Percentiles rank a stretch among this genome's conserved stretches.
Conservation (phyloP, 2,113 vertebrate genomes). For the Cacatua alba region DNA sequence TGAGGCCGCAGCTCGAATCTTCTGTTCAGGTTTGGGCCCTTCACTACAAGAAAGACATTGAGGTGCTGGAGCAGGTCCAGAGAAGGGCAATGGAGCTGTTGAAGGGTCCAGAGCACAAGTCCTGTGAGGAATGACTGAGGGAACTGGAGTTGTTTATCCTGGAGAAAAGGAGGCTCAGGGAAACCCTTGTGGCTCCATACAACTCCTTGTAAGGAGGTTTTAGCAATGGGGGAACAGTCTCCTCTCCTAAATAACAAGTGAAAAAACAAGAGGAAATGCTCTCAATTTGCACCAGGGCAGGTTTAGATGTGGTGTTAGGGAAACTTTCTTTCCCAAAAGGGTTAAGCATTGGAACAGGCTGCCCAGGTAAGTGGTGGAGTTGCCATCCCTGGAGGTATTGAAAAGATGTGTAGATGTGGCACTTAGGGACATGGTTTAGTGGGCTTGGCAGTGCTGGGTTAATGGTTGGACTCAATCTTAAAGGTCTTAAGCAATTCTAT, state of each 20-base stretch:
- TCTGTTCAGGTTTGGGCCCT: neutral
- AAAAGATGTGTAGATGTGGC: neutral
- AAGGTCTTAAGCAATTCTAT: neutral
- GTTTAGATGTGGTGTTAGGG: neutral
- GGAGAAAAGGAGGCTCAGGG: neutral
- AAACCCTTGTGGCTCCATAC: no score
- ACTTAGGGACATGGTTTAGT: neutral
- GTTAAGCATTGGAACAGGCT: neutral
- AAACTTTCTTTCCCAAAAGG: neutral
- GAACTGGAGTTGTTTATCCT: neutral
- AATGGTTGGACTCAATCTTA: neutral
- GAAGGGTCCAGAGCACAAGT: neutral
- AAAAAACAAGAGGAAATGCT: neutral
- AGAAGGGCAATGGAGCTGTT: fast-evolving
- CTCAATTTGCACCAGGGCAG: neutral
- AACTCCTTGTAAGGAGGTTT: neutral
- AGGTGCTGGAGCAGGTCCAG: neutral
- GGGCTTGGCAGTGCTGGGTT: no score
- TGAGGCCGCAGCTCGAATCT: neutral
- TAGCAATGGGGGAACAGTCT: neutral
- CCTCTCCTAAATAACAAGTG: neutral
- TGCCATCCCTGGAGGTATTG: no score
- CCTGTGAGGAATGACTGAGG: neutral
- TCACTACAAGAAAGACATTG: neutral
- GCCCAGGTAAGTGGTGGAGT: no score